Evolutionary conservation across 2,797 vertebrate species (phyloP), one percentile per base, ranked within the genome.

Genomic region (Podarcis siculus): DNA sequence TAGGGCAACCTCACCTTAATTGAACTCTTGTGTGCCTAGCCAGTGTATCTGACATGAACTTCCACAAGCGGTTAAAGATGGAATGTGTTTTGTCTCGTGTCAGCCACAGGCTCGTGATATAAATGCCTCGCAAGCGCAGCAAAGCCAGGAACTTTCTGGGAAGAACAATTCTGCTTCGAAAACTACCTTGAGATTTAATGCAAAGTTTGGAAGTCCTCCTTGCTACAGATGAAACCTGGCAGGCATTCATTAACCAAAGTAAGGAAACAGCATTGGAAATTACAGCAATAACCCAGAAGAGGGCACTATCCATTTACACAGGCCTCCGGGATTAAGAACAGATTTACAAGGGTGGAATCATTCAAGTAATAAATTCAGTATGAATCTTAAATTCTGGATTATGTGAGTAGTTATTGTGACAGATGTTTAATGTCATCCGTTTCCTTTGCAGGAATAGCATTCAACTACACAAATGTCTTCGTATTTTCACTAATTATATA

Each of bases 231-330:
- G 69, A 84, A 32, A 4, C 12, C 15, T 67, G 83, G 42, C 13
- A 35, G 19, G 76, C 39, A 42, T 21, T 32, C 45, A 6, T 64
- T 85, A 19, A 45, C 37, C 35, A 32, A 69, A 45, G 32, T 42
- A 49, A 10, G 2, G 69, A 87, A 55, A 73, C 25, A 66, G 39
- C 13, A 2, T 45, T 71, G n/a, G 80, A 66, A 37, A 64, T 39
- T 45, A 7, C 5, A 2, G 0, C 35, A 49, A 64, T 30, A 3
- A 17, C 83, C 91, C 85, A 42, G 86, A 87, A 92, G 95, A 91
- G 91, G 94, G 93, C 87, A 72, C 76, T 90, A 71, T 87, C 67
- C 61, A 17, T 67, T 83, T 39, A 71, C 8, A 81, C n/a, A 45
- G 49, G 19, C 45, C 30, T 85, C 23, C 58, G 27, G 15, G 37